Conservation (phyloP, 2,113 vertebrate species). For the Empidonax alnorum region DNA sequence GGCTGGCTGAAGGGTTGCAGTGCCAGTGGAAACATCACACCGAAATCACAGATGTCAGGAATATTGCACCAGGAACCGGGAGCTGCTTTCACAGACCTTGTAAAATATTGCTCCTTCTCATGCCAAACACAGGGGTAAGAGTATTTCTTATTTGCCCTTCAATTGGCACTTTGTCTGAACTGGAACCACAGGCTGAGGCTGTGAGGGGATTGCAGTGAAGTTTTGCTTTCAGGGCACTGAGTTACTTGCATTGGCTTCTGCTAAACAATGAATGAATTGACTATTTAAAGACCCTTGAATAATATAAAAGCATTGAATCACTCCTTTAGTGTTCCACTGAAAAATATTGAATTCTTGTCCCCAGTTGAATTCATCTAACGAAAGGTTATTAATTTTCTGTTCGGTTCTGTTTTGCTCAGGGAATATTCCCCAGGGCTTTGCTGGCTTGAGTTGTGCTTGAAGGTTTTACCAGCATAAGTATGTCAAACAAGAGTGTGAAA, state of each 20-base stretch:
- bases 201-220: background rate
- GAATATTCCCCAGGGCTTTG: background rate
- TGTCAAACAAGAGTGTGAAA: background rate
- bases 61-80: background rate
- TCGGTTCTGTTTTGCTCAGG: background rate
- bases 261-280: background rate
- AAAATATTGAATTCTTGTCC: background rate
- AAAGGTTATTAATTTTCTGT: background rate
- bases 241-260: background rate
- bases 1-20: background rate
- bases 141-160: background rate
- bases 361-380: background rate
- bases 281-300: background rate
- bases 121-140: background rate
- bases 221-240: background rate
- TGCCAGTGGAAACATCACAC: background rate
- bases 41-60: slow-evolving; percentile 15
- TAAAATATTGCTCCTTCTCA: background rate
- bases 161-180: background rate
- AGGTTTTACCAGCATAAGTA: background rate
- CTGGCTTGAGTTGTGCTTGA: background rate
- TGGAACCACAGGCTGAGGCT: background rate
- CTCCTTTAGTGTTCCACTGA: background rate
- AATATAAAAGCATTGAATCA: background rate
- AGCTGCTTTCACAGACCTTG: background rate